These are phyloP conservation scores for Gymnocypris eckloni DNA, from an alignment of 2,797 vertebrate genomes.

Conservation along the genomic window DNA sequence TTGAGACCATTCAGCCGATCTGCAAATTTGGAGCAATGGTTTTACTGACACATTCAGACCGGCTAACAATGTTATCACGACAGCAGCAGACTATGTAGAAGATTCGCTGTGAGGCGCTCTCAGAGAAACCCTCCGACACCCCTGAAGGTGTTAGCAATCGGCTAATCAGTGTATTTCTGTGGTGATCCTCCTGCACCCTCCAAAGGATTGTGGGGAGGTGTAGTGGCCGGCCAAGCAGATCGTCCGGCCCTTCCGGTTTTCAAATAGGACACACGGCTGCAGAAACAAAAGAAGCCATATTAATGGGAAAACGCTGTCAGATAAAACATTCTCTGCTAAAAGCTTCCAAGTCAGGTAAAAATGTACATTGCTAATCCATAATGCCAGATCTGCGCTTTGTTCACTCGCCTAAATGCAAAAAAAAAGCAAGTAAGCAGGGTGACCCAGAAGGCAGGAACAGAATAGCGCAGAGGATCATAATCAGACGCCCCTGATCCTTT, in stretches of 20 bases:
- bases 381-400: constrained; percentile 67
- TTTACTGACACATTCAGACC: constrained; percentile 45
- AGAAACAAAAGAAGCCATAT: constrained; percentile 50
- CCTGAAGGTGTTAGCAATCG: constrained; percentile 58
- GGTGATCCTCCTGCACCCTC: constrained; percentile 49
- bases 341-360: constrained; percentile 59
- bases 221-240: constrained; percentile 50
- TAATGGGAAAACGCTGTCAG: constrained; percentile 28
- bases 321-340: constrained; percentile 47
- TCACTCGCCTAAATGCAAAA: constrained; percentile 71
- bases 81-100: constrained; percentile 52
- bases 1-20: constrained; percentile 47
- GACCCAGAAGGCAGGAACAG: constrained; percentile 43
- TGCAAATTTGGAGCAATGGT: constrained; percentile 52
- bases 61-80: constrained; percentile 63
- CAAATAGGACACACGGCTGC: constrained; percentile 33
- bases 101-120: constrained; percentile 61
- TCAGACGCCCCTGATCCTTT: constrained; percentile 67
- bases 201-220: constrained; percentile 45
- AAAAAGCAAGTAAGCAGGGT: constrained; percentile 67
- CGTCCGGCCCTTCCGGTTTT: constrained; percentile 38
- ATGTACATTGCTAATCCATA: constrained; percentile 53
- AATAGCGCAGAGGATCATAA: constrained; percentile 51
- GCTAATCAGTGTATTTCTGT: constrained; percentile 61
- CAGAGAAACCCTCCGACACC: constrained; percentile 50